These are phyloP conservation scores for Sparus aurata DNA, from an alignment of 2,797 vertebrate genomes.

Conservation along the genomic window DNA sequence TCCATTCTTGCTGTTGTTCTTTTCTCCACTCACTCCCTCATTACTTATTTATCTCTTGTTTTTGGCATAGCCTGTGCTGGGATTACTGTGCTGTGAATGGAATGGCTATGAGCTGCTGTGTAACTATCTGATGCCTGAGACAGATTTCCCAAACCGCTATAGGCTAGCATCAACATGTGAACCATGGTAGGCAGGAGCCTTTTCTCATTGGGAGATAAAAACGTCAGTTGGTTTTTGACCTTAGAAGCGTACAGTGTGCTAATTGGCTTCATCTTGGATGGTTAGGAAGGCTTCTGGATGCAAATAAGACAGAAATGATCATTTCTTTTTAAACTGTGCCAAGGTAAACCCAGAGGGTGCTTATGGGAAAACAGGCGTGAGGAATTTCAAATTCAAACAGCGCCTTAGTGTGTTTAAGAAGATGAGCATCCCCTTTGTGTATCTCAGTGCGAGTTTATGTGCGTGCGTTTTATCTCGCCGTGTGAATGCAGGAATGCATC, in stretches of 20 bases:
- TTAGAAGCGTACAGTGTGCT: constrained; percentile 2
- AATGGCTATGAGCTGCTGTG: constrained; percentile 63
- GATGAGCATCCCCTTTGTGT: constrained; percentile 1
- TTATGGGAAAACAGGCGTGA: constrained; percentile 28
- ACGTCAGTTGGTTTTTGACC: not conserved
- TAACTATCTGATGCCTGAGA: constrained; percentile 46
- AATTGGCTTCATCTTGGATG: constrained; percentile 19
- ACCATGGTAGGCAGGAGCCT: constrained; percentile 7
- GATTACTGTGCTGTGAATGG: constrained; percentile 63
- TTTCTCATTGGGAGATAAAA: constrained; percentile 33
- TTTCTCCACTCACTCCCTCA: constrained; percentile 57
- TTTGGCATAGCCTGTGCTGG: constrained; percentile 62
- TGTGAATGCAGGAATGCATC: constrained; percentile 5
- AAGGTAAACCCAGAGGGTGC: constrained; percentile 11
- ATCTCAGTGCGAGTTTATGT: not conserved
- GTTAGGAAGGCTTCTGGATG: constrained; percentile 12
- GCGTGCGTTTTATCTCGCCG: not conserved
- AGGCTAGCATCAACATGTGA: constrained; percentile 39
- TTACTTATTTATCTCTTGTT: constrained; percentile 79
- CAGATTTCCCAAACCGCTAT: constrained; percentile 46
- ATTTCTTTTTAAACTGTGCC: constrained; percentile 19
- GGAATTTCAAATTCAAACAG: constrained; percentile 24
- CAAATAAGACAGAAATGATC: not conserved
- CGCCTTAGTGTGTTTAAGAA: constrained; percentile 8
- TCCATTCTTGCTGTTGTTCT: constrained; percentile 68